Percentiles rank a stretch among this genome's conserved stretches.
phyloP scores from a whole-genome alignment of 2,888 invertebrate genomes.

The Netelia melanura region DNA sequence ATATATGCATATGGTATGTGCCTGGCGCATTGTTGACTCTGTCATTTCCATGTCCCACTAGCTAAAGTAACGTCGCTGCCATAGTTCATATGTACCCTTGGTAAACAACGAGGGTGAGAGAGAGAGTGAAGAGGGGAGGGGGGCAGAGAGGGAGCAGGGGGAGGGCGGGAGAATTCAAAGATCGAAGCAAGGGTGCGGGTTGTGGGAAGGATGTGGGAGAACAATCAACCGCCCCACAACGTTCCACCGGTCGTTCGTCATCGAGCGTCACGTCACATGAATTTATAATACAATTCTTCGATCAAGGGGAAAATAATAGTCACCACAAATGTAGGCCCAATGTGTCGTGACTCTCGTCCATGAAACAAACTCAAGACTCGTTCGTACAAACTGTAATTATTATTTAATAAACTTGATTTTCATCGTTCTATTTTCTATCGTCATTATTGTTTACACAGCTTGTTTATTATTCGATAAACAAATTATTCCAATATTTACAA shows the following conservation, averaged over 20 bases:
- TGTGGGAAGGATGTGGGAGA: constrained; percentile 8
- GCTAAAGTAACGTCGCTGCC: constrained; percentile 68
- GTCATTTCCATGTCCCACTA: constrained; percentile 73
- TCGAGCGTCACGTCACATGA: constrained; percentile 64
- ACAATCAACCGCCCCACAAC: constrained; percentile 5
- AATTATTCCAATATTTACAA: too few species aligned
- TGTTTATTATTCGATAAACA: too few species aligned
- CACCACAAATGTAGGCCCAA: not conserved
- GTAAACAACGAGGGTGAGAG: constrained; percentile 68
- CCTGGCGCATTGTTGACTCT: constrained; percentile 63
- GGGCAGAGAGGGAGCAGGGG: not conserved
- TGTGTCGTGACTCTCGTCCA: constrained; percentile 1
- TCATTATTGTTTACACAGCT: too few species aligned
- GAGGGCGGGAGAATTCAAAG: not conserved
- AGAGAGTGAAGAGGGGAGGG: not conserved
- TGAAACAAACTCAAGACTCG: constrained; percentile 54
- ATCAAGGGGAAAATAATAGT: constrained; percentile 1
- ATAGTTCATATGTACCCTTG: constrained; percentile 61
- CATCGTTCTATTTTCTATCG: too few species aligned
- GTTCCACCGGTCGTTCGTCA: constrained; percentile 62
- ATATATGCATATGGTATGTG: constrained; percentile 9
- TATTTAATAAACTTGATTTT: too few species aligned
- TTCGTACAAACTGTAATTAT: too few species aligned
- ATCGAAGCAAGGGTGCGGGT: constrained; percentile 46
- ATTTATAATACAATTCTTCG: constrained; percentile 63